Conservation (phyloP, 53 echinoderm and acorn worm genomes). For the Echinometra lucunter region DNA sequence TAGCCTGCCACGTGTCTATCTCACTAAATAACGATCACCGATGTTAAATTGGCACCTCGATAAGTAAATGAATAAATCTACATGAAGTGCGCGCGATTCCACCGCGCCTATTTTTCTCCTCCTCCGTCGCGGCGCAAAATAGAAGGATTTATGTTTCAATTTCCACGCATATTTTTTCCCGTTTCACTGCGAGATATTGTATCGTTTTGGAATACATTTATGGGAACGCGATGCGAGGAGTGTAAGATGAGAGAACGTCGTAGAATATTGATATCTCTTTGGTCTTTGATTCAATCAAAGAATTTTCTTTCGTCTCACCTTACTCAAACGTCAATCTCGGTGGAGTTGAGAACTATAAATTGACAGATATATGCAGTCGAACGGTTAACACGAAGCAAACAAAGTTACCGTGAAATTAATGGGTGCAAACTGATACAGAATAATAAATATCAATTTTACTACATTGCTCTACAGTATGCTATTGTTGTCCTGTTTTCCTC, state of each 20-base stretch:
- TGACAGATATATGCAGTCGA: neutral
- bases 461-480: neutral
- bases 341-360: slow-evolving; percentile 11
- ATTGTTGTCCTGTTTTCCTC: neutral
- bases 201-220: slow-evolving; percentile 60
- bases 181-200: slow-evolving; percentile 43
- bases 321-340: slow-evolving; percentile 40
- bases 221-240: slow-evolving; percentile 24
- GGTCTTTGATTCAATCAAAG: slow-evolving; percentile 49
- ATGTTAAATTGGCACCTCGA: slow-evolving; percentile 48
- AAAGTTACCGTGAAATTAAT: neutral
- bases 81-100: slow-evolving; percentile 42
- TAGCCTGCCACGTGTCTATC: neutral
- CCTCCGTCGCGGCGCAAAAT: slow-evolving; percentile 54
- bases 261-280: slow-evolving; percentile 45
- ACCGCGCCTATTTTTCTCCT: slow-evolving; percentile 6
- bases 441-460: neutral
- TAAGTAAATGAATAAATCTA: slow-evolving; percentile 70
- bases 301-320: slow-evolving; percentile 37
- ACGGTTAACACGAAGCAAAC: neutral
- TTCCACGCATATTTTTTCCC: slow-evolving; percentile 55
- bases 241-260: slow-evolving; percentile 54
- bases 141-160: slow-evolving; percentile 67
- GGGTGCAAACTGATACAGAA: neutral
- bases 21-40: slow-evolving; percentile 66